Evolutionary conservation across 2,113 vertebrate species (phyloP), one percentile per base, ranked within the genome.

Genomic region (Phocoena phocoena): DNA sequence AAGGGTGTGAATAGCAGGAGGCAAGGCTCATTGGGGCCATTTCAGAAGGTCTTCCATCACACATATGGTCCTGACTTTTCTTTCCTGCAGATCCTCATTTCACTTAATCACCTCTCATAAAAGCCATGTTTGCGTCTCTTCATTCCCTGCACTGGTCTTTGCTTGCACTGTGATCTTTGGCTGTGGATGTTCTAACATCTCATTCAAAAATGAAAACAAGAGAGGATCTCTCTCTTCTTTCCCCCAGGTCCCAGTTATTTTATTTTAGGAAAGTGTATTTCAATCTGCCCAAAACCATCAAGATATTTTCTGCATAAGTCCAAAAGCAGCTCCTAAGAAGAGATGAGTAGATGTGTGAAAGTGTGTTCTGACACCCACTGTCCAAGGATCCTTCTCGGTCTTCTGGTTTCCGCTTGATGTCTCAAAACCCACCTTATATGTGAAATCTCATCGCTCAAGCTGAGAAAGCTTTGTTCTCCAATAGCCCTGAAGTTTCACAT

Each of bases 381-480:
- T 23, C 62, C 93, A 62, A 73, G 41, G 8, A 17, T 8, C 36
- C n/a, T 2, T 62, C 31, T 77, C 63, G 83, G 82, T 1, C 50
- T 96, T 58, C 62, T 38, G 3, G 6, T 33, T 62, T 36, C 20
- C 8, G 18, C 28, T 28, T 87, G 21, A 70, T 92, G 93, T 31
- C 26, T 95, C 6, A 0, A 82, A 80, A 62, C 41, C 71, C 3
- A 0, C 44, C 3, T 50, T 95, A 90, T 18, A n/a, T 4, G 36
- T 21, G 36, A 87, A 87, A 36, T 21, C 15, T 18, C 93, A 14
- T 31, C 0, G 13, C 17, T 85, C 26, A 88, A 50, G 84, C 62
- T 47, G 50, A 77, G 33, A 87, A 92, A 71, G 0, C 8, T 97
- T 97, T 95, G 41, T 96, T 79, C 81, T 88, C 95, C 33, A 28